Percentiles rank a stretch among this genome's conserved stretches.
Conservation (phyloP, 92 coral and sea anemone genomes). For the Zoanthus sociatus region DNA sequence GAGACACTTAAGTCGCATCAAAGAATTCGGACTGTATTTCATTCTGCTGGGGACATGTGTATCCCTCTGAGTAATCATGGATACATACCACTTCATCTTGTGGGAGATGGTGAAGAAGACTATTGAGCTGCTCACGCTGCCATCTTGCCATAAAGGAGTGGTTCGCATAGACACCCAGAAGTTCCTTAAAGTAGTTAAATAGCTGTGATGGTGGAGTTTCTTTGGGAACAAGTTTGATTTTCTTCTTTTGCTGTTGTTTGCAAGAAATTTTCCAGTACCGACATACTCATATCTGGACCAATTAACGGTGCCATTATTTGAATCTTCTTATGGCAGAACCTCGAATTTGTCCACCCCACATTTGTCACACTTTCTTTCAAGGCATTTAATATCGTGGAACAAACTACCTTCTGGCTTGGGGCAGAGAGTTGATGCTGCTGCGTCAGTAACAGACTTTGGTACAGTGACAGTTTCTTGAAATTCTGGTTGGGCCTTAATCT, state of each 20-base stretch:
- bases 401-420: neutral
- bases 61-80: neutral
- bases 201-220: constrained; percentile 8
- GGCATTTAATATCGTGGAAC: neutral
- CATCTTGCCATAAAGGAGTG: constrained; percentile 7
- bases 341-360: neutral
- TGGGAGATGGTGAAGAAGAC: neutral
- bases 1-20: constrained; percentile 4
- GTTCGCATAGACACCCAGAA: neutral
- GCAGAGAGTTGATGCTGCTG: constrained; percentile 3
- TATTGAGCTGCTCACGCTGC: neutral
- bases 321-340: neutral
- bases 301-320: neutral
- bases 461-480: neutral
- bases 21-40: neutral
- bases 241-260: neutral
- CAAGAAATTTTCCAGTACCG: neutral
- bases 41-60: neutral
- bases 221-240: constrained; percentile 1
- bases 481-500: constrained; percentile 11
- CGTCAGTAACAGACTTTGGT: neutral
- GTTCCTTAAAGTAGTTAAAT: neutral
- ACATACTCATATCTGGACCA: neutral
- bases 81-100: neutral
- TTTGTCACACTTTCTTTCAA: neutral